Base-by-base conservation (phyloP, 2,113 vertebrate genomes). In the Sebastes schlegelii region DNA sequence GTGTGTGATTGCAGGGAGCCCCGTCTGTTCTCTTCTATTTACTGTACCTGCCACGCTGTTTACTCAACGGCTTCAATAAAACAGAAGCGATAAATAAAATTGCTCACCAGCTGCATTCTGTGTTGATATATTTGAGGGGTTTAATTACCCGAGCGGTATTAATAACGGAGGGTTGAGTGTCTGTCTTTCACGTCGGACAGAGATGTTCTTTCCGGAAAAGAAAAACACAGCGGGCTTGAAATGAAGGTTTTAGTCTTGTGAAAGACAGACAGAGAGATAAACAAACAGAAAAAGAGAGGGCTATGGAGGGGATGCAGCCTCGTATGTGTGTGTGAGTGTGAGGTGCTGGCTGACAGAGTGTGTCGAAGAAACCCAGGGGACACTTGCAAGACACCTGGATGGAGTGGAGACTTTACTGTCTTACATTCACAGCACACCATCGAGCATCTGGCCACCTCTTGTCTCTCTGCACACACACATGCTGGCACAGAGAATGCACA, bases 341-440 rank as follows among this genome's bases (percentile, higher is more conserved):
- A 74, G 79, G 19, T 55, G 66, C 60, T 84, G 84, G 68, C 78
- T 86, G 82, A 83, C 83, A 46, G 88, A 86, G 84, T 83, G 78
- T 88, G 84, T 87, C 82, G 5, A 77, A 84, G 58, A 68, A 82
- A 88, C 80, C 76, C 82, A 52, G 46, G 81, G 81, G 86, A 91
- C 34, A 64, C 54, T 26, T 58, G 71, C 4, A 74, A 86, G 86
- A 89, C 89, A 92, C 87, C 72, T 86, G 90, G 86, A 89, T 83
- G 77, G 65, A 87, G 78, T 68, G 40, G 60, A 85, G 78, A 55
- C 74, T 65, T 64, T 77, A 60, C 74, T 45, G 85, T 67, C 66
- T 65, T 61, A 84, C 76, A 87, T 75, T 87, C 83, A 74, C 48
- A 70, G 74, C 83, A 72, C 84, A 87, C n/a, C 74, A 10, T 13